phyloP scores from a whole-genome alignment of 2,797 vertebrate genomes.

The Sebastes iracundus region DNA sequence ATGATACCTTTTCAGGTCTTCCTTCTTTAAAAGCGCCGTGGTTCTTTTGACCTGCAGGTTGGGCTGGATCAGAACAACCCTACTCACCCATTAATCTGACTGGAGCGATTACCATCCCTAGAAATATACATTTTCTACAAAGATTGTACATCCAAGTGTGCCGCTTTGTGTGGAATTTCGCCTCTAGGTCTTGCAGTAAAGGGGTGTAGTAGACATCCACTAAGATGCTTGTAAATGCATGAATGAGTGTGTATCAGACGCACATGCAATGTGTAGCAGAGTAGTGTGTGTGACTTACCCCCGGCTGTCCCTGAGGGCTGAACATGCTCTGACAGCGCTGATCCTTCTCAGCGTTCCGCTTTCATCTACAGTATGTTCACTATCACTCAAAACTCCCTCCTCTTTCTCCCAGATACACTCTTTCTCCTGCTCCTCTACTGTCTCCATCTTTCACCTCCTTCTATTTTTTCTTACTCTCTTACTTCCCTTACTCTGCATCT shows the following conservation, averaged over 20 bases:
- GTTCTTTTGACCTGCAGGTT: not conserved
- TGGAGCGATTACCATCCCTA: not conserved
- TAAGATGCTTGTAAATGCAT: conserved; percentile 1
- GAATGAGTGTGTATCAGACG: conserved; percentile 30
- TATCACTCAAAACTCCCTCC: conserved; percentile 50
- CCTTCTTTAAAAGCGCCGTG: not conserved
- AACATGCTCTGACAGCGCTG: conserved; percentile 62
- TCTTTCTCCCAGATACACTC: not conserved
- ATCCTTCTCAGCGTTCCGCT: conserved; percentile 57
- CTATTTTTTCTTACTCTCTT: not conserved
- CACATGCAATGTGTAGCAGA: conserved; percentile 38
- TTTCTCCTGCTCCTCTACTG: not conserved
- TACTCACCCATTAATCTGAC: not conserved
- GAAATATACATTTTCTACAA: not conserved
- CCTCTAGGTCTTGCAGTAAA: conserved; percentile 1
- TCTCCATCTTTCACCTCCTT: conserved; percentile 1
- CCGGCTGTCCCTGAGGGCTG: conserved; percentile 67
- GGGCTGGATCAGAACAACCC: not conserved
- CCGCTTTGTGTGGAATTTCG: not conserved
- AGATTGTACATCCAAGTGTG: not conserved
- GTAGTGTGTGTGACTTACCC: conserved; percentile 80
- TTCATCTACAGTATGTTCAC: conserved; percentile 62
- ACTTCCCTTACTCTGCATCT: not conserved
- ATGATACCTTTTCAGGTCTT: not conserved
- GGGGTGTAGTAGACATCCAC: not conserved